phyloP scores from a whole-genome alignment of 1,140 invertebrate species.

The Campoletis sonorensis region DNA sequence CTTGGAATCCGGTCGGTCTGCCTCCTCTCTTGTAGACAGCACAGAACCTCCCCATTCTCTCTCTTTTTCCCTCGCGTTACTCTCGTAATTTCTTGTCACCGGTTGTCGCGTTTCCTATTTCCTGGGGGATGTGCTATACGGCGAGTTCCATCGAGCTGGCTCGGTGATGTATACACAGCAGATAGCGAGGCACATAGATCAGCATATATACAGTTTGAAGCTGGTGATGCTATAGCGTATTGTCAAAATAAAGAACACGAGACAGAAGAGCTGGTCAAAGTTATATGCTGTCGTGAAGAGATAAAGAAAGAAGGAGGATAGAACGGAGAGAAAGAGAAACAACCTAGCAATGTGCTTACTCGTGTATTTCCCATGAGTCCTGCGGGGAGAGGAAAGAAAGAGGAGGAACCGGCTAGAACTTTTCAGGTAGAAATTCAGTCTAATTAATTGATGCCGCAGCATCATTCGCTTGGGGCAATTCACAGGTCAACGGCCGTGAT shows the following conservation, averaged over 20 bases:
- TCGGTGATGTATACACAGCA: background rate
- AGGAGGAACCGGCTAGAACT: conserved; percentile 11
- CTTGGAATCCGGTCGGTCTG: background rate
- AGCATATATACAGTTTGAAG: background rate
- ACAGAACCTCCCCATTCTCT: background rate
- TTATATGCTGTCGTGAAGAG: conserved; percentile 24
- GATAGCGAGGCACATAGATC: background rate
- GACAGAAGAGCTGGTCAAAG: conserved; percentile 32
- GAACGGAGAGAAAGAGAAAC: too few species aligned
- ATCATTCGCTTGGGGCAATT: conserved; percentile 61
- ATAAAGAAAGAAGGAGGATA: background rate
- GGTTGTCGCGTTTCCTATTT: conserved; percentile 39
- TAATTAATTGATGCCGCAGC: conserved; percentile 70
- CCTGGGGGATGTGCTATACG: conserved; percentile 14
- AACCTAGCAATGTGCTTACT: background rate
- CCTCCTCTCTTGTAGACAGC: background rate
- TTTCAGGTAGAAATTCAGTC: conserved; percentile 58
- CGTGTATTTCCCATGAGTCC: conserved; percentile 33
- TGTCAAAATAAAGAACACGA: background rate
- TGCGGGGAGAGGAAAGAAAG: background rate
- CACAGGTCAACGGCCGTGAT: conserved; percentile 66
- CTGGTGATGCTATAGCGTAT: background rate
- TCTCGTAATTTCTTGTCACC: conserved; percentile 42
- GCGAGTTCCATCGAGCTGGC: conserved; percentile 4
- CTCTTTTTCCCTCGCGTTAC: background rate